Evolutionary conservation across 2,888 invertebrate species (phyloP).

Genomic region (Callyntrura guangdongensis): DNA sequence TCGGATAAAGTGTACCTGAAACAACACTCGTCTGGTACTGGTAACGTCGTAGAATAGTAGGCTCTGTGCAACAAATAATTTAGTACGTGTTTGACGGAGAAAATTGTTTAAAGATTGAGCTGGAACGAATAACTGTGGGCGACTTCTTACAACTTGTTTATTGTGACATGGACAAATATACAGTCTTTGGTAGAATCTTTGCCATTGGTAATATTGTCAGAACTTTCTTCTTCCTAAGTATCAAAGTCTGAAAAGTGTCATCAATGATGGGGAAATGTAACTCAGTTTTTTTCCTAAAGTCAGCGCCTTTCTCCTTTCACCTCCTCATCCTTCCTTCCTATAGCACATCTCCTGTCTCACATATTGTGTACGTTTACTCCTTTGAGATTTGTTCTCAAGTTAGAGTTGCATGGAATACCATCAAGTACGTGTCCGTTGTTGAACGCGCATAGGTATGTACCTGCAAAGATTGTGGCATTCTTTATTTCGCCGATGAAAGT

Average conservation of each 20-base stretch:
- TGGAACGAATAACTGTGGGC: neutral
- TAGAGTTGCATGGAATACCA: neutral
- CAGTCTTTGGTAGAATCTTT: neutral
- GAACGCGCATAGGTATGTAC: neutral
- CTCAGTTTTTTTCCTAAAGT: conserved; percentile 58
- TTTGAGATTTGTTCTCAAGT: conserved; percentile 48
- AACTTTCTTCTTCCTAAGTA: conserved; percentile 5
- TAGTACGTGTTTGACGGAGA: neutral
- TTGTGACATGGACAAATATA: neutral
- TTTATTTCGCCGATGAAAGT: neutral
- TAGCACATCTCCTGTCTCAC: neutral
- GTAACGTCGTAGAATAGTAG: neutral
- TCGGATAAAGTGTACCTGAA: neutral
- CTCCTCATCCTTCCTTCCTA: conserved; percentile 49
- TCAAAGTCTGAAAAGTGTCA: neutral
- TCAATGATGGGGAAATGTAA: conserved; percentile 31
- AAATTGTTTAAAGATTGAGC: conserved; percentile 16
- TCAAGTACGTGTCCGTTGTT: neutral
- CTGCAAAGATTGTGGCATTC: conserved; percentile 20
- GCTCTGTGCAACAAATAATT: conserved; percentile 10
- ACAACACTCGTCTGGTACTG: neutral
- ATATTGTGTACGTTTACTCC: conserved; percentile 19
- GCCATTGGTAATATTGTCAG: neutral
- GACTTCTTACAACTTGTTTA: conserved; percentile 4
- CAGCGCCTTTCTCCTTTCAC: conserved; percentile 10